Evolutionary conservation across 1,140 invertebrate genomes (phyloP).

Genomic region (Lordiphosa clarofinis): DNA sequence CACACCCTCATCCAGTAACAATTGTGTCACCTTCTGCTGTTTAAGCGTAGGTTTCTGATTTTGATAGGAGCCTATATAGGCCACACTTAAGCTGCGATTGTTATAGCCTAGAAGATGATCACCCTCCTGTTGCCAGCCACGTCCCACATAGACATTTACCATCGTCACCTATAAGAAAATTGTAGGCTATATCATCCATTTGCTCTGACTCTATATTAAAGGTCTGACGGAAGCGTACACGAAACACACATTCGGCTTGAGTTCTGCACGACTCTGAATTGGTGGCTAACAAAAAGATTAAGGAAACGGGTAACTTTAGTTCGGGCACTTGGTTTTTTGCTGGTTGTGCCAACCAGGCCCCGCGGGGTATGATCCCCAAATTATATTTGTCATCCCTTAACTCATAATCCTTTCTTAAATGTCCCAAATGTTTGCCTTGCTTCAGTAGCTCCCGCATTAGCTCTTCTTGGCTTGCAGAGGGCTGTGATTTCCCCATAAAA

Average conservation of each 20-base stretch:
- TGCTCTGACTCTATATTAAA: conserved; percentile 86
- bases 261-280: conserved; percentile 80
- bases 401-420: conserved; percentile 82
- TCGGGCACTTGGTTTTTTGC: conserved; percentile 72
- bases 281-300: conserved; percentile 81
- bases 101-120: conserved; percentile 84
- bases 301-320: conserved; percentile 79
- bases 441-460: conserved; percentile 69
- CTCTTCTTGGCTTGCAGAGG: conserved; percentile 25
- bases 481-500: conserved; percentile 31
- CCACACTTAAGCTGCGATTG: conserved; percentile 82
- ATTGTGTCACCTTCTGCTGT: conserved; percentile 82
- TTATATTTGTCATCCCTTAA: neutral
- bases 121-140: conserved; percentile 83
- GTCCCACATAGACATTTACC: conserved; percentile 84
- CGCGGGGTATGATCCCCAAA: conserved; percentile 42
- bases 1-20: conserved; percentile 83
- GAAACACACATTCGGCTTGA: conserved; percentile 81
- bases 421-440: conserved; percentile 81
- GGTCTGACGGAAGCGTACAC: conserved; percentile 85
- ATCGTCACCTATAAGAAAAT: conserved; percentile 85
- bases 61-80: conserved; percentile 82
- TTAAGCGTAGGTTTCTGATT: conserved; percentile 79
- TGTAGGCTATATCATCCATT: conserved; percentile 83
- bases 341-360: conserved; percentile 84